Conservation (phyloP, 2,797 vertebrate genomes). For the Galagoides demidoff region DNA sequence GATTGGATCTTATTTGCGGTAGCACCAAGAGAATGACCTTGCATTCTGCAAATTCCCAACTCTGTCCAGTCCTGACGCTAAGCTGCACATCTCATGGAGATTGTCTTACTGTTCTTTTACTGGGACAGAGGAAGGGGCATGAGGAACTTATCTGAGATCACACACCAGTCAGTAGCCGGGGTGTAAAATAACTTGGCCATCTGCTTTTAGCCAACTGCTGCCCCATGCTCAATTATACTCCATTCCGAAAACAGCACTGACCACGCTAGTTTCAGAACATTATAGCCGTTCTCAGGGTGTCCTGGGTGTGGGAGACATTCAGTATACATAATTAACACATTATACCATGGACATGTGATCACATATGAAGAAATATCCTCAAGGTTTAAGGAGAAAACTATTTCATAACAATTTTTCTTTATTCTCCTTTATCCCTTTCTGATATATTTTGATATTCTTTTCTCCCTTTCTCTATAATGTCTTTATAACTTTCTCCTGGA, state of each 20-base stretch:
- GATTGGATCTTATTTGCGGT: not conserved
- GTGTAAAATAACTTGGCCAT: not conserved
- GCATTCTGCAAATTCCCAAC: not conserved
- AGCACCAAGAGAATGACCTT: not conserved
- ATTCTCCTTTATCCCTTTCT: not conserved
- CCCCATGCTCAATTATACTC: not conserved
- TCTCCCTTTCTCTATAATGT: not conserved
- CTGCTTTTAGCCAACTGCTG: not conserved
- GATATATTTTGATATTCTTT: not conserved
- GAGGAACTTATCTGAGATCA: not conserved
- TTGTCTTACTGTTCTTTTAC: not conserved
- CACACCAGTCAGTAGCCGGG: too few species aligned
- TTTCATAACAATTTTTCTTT: not conserved
- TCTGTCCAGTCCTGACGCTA: not conserved
- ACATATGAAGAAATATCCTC: not conserved
- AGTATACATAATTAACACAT: not conserved
- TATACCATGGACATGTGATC: not conserved
- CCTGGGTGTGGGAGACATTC: not conserved
- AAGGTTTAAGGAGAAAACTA: slow-evolving; percentile 11
- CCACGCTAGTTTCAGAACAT: not conserved
- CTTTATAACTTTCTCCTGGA: slow-evolving; percentile 37
- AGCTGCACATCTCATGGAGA: not conserved
- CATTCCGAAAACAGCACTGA: not conserved
- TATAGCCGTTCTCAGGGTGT: not conserved
- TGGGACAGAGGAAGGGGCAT: not conserved